Base-by-base conservation (phyloP, 2,797 vertebrate species). In the Urophycis tenuis region DNA sequence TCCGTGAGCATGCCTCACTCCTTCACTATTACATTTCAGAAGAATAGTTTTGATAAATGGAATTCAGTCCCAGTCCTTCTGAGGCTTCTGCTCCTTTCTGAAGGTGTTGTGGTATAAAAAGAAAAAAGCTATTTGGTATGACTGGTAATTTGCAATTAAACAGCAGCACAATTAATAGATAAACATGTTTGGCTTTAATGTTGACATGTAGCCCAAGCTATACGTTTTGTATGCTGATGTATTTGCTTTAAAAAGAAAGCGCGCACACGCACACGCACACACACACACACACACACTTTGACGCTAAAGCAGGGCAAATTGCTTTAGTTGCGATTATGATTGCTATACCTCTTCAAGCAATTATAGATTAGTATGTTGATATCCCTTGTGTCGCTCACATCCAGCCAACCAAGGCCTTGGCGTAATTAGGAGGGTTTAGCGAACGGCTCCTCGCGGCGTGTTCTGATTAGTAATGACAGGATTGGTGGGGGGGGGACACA, bases 401-500 rank as follows among this genome's bases (percentile, higher is more conserved):
- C 73, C 53, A 64, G 45, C 78, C 32, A 82, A 75, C 70, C 49
- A 79, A 73, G 77, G 77, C 72, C 64, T 36, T 32, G 1, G 2
- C 74, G 71, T 84, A 82, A 85, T 86, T 87, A 81, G 32, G 78
- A 83, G 79, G 1, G 76, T 82, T 72, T 75, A 30, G 60, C 60
- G 76, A 45, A 32, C 29, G 31, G 10, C 30, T 53, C 19, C 53
- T 67, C n/a, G 29, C 60, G 29, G 10, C 60, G 60, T 67, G 60
- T 67, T 67, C 60, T 67, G 60, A 67, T 67, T 67, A 67, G 60
- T 29, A 29, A 67, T 12, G 25, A 67, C 60, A 67, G 60, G 60
- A 67, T 67, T 67, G 25, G n/a, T n/a, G 25, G 60, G 60, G 9
- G 53, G 25, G 60, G 25, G 14, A 29, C 5, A 5, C 15, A 60